Conservation (phyloP, 2,113 vertebrate genomes). For the Tichodroma muraria region DNA sequence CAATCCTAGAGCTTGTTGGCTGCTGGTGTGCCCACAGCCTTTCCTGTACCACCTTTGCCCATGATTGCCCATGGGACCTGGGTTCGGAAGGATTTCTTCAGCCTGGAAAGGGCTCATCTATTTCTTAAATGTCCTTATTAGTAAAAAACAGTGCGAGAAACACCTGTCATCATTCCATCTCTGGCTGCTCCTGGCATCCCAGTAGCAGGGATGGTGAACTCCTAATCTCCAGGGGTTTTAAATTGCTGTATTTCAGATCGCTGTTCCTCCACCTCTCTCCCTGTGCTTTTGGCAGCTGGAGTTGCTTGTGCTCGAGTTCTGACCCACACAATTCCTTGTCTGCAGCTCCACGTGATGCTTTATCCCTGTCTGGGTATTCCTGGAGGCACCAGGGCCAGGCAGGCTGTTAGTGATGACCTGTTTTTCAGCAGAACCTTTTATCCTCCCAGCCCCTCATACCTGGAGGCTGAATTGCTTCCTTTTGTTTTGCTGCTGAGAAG, state of each 20-base stretch:
- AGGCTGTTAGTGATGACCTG: not conserved
- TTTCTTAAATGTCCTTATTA: not conserved
- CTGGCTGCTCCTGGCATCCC: not conserved
- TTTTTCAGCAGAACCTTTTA: not conserved
- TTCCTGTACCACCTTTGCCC: not conserved
- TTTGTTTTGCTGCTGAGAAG: not conserved
- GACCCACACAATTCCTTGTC: not conserved
- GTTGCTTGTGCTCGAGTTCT: not conserved
- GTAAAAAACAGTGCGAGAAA: not conserved
- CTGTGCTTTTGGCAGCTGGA: not conserved
- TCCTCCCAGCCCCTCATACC: not conserved
- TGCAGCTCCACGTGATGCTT: not conserved
- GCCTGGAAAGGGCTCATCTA: not conserved
- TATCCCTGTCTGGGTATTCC: not conserved
- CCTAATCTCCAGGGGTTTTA: not conserved
- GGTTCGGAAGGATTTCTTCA: not conserved
- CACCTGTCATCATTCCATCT: not conserved
- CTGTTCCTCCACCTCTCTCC: not conserved
- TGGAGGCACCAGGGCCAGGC: not conserved
- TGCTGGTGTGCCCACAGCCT: not conserved
- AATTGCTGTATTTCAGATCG: not conserved
- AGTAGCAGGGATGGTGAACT: rapidly evolving
- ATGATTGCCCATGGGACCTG: rapidly evolving
- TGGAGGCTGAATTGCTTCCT: not conserved
- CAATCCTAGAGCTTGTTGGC: not conserved